phyloP scores from a whole-genome alignment of 2,113 vertebrate species.

The Tiliqua scincoides region DNA sequence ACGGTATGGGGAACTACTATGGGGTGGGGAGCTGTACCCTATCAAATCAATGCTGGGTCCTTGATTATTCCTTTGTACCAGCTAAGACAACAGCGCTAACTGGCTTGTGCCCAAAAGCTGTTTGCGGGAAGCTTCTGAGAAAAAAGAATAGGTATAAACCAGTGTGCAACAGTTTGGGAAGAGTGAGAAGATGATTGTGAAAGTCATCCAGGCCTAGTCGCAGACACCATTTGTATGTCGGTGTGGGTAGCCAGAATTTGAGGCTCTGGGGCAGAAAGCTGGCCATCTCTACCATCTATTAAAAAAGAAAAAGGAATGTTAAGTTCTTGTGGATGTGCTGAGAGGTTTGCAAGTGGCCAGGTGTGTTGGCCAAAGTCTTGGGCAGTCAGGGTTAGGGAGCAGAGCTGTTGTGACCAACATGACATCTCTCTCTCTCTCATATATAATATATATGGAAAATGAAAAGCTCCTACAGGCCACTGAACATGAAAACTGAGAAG shows the following conservation, averaged over 20 bases:
- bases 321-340: neutral
- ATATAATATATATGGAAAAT: too few species aligned
- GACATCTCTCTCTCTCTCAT: neutral
- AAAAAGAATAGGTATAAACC: too few species aligned
- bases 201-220: neutral
- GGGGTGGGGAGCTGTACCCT: too few species aligned
- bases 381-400: neutral
- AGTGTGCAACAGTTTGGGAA: neutral
- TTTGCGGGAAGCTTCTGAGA: too few species aligned
- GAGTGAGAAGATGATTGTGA: neutral
- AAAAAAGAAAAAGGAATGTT: neutral
- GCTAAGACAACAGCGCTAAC: too few species aligned
- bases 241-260: neutral
- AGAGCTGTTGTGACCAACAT: neutral
- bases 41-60: too few species aligned
- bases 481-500: neutral
- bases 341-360: too few species aligned
- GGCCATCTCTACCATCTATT: neutral
- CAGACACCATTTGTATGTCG: neutral
- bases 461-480: neutral
- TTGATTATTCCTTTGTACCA: too few species aligned
- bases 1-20: too few species aligned
- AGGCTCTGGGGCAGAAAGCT: neutral
- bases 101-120: too few species aligned
- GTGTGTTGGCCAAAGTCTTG: neutral